A percentile compares a stretch with the other conserved stretches of the same genome.
Conservation (phyloP, 2,113 vertebrate species). For the Gavia stellata region DNA sequence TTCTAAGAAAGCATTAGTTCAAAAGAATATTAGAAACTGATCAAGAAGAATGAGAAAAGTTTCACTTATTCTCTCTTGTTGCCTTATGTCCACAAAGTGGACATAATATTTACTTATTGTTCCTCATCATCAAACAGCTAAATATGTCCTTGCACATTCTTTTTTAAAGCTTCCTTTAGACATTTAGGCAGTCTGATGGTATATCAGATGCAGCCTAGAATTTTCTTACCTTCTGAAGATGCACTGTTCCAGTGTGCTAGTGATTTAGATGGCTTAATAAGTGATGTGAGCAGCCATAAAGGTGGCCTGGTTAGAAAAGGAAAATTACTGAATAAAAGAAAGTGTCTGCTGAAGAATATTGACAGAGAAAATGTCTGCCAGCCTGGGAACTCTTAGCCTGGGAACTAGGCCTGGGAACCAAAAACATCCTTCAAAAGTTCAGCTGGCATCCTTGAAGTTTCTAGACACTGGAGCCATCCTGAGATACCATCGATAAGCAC, state of each 20-base stretch:
- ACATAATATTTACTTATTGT: not conserved
- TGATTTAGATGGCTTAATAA: not conserved
- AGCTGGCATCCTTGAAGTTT: not conserved
- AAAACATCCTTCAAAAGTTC: not conserved
- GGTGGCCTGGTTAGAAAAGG: not conserved
- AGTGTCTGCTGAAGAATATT: not conserved
- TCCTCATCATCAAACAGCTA: not conserved
- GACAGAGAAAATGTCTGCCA: not conserved
- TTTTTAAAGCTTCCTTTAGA: not conserved
- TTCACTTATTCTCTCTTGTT: not conserved
- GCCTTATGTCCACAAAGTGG: not conserved
- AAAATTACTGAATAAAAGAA: not conserved
- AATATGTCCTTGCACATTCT: not conserved
- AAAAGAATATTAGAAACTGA: not conserved
- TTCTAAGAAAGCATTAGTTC: not conserved
- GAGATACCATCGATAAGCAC: not conserved
- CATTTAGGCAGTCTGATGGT: not conserved
- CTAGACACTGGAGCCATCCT: not conserved
- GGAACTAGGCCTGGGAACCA: not conserved
- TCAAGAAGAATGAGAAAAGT: not conserved
- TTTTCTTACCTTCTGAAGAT: not conserved
- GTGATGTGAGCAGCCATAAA: not conserved
- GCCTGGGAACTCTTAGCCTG: not conserved
- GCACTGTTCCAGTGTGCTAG: not conserved
- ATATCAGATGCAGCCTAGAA: not conserved